phyloP scores from a whole-genome alignment of 2,888 invertebrate species.

The Eupithecia subumbrata region DNA sequence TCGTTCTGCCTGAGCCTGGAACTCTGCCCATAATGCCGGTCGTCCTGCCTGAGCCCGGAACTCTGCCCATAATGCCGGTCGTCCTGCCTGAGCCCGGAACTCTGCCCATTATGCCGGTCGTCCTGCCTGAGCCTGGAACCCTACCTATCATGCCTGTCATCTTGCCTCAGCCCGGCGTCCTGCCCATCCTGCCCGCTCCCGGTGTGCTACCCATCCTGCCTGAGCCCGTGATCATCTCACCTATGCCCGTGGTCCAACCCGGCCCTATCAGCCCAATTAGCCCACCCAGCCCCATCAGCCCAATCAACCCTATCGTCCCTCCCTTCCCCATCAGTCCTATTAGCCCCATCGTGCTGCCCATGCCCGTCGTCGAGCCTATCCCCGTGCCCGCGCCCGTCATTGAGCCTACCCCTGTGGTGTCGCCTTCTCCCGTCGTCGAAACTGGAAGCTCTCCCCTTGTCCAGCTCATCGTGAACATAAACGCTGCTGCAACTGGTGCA shows the following conservation, averaged over 20 bases:
- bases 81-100: slow-evolving; percentile 20
- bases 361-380: slow-evolving; percentile 39
- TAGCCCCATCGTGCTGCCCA: slow-evolving; percentile 41
- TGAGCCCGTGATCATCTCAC: slow-evolving; percentile 42
- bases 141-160: no score
- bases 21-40: not conserved
- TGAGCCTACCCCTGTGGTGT: slow-evolving; percentile 36
- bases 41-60: slow-evolving; percentile 21
- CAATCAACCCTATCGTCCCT: not conserved
- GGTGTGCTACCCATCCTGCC: not conserved
- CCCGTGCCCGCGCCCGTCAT: slow-evolving; percentile 36
- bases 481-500: slow-evolving; percentile 35
- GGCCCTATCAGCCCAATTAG: not conserved
- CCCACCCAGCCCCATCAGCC: slow-evolving; percentile 7
- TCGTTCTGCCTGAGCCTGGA: not conserved
- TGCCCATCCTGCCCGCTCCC: no score
- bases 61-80: no score
- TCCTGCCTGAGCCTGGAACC: no score
- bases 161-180: no score
- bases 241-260: slow-evolving; percentile 31
- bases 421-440: slow-evolving; percentile 26
- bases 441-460: slow-evolving; percentile 47
- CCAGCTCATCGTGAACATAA: slow-evolving; percentile 57
- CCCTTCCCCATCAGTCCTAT: slow-evolving; percentile 18
- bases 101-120: not conserved